Percentiles rank a stretch among this genome's conserved stretches.
Evolutionary conservation across 2,113 vertebrate genomes (phyloP).

Genomic region (Pterocles orientalis): DNA sequence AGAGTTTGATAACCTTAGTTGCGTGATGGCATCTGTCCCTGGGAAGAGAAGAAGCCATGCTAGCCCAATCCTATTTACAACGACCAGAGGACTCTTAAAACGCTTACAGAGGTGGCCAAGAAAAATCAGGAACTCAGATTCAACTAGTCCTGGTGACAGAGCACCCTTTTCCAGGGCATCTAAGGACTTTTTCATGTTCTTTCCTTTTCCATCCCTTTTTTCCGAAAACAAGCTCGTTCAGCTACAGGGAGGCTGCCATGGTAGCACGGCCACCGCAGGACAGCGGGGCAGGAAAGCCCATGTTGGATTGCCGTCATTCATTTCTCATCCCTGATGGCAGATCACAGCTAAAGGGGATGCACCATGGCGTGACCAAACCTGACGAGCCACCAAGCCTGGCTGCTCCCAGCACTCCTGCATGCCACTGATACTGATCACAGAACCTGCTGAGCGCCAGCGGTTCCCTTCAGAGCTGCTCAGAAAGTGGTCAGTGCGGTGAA

Average conservation of each 20-base stretch:
- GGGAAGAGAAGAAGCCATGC: background rate
- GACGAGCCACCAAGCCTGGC: background rate
- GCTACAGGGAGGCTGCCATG: background rate
- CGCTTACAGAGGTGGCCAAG: background rate
- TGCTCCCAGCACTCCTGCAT: background rate
- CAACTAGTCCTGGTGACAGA: background rate
- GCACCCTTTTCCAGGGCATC: background rate
- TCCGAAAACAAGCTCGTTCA: background rate
- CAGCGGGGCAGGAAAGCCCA: background rate
- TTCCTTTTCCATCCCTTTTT: background rate
- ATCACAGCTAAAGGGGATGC: background rate
- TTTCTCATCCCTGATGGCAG: background rate
- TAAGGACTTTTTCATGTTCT: background rate
- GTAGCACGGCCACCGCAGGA: accelerated
- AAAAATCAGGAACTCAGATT: background rate
- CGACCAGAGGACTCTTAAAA: background rate
- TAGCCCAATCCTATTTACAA: background rate
- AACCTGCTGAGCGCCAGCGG: background rate
- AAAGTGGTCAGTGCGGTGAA: background rate
- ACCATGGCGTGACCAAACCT: background rate
- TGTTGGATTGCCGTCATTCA: background rate
- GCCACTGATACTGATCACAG: background rate
- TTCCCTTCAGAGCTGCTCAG: background rate
- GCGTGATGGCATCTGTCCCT: background rate
- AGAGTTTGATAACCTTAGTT: background rate